Percentiles rank a stretch among this genome's conserved stretches.
Conservation (phyloP, 2,797 vertebrate species). For the Myripristis murdjan region DNA sequence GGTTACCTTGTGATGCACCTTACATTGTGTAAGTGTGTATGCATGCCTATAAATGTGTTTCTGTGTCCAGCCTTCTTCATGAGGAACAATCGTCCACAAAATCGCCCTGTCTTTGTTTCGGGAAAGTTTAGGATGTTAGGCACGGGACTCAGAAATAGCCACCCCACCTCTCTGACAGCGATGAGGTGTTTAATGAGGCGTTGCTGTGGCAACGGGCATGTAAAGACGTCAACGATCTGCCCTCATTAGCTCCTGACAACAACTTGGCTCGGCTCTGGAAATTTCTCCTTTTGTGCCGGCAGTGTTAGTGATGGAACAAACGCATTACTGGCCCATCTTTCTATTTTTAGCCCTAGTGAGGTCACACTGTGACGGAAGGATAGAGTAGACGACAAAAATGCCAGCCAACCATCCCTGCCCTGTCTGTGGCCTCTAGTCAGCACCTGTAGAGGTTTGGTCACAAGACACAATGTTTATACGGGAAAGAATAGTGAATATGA, state of each 20-base stretch:
- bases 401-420: slow-evolving; percentile 38
- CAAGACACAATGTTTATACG: not conserved
- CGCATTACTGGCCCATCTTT: not conserved
- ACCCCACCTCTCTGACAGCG: slow-evolving; percentile 54
- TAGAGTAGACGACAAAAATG: slow-evolving; percentile 54
- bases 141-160: slow-evolving; percentile 38
- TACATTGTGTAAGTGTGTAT: slow-evolving; percentile 7
- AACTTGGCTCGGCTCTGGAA: slow-evolving; percentile 64
- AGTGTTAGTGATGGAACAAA: slow-evolving; percentile 68
- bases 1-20: slow-evolving; percentile 3
- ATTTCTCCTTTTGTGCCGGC: slow-evolving; percentile 78
- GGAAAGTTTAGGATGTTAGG: slow-evolving; percentile 35
- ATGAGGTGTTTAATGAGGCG: slow-evolving; percentile 75
- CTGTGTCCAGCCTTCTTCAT: slow-evolving; percentile 17
- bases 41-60: slow-evolving; percentile 4
- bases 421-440: slow-evolving; percentile 18
- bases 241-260: slow-evolving; percentile 78
- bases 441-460: slow-evolving; percentile 17
- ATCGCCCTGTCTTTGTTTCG: slow-evolving; percentile 17
- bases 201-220: slow-evolving; percentile 59
- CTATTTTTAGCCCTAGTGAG: slow-evolving; percentile 79
- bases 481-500: slow-evolving; percentile 9
- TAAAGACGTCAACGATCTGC: slow-evolving; percentile 77
- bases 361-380: slow-evolving; percentile 59
- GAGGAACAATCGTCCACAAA: slow-evolving; percentile 14